phyloP scores from a whole-genome alignment of 2,888 invertebrate genomes.

The Sisyra nigra region DNA sequence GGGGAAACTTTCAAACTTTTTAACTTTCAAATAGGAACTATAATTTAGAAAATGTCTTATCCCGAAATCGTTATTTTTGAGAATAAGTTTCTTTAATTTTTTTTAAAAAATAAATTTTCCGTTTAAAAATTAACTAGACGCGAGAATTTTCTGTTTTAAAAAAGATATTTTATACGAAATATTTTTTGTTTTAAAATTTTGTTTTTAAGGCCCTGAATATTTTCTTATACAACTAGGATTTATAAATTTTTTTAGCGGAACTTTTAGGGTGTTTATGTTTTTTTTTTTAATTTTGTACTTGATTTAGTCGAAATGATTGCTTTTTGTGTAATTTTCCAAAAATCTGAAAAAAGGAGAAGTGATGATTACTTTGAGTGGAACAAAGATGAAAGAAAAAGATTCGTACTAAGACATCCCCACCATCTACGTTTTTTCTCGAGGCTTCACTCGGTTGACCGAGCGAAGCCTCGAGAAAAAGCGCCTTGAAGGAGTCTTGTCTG shows the following conservation, averaged over 20 bases:
- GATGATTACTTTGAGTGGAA: background rate
- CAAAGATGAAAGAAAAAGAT: too few species aligned
- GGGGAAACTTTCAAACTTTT: too few species aligned
- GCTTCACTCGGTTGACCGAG: too few species aligned
- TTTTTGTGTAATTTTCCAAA: background rate
- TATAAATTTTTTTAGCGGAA: background rate
- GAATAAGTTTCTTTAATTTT: background rate
- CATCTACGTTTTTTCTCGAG: too few species aligned
- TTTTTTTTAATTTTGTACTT: slow-evolving; percentile 1
- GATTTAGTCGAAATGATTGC: background rate
- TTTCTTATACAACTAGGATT: slow-evolving; percentile 1
- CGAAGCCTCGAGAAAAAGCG: too few species aligned
- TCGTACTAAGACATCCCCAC: too few species aligned
- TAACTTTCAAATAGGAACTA: too few species aligned
- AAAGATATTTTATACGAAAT: slow-evolving; percentile 3
- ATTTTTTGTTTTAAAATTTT: slow-evolving; percentile 1
- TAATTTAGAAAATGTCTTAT: too few species aligned
- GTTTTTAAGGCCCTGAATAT: background rate
- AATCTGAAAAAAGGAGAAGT: background rate
- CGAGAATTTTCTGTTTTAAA: slow-evolving; percentile 1
- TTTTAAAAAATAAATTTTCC: background rate
- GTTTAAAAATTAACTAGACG: background rate
- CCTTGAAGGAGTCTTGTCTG: too few species aligned
- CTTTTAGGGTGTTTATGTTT: too few species aligned
- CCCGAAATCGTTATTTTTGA: too few species aligned